These are phyloP conservation scores for Cephus pygmeus DNA, from an alignment of 2,888 invertebrate species.

Conservation along the genomic window DNA sequence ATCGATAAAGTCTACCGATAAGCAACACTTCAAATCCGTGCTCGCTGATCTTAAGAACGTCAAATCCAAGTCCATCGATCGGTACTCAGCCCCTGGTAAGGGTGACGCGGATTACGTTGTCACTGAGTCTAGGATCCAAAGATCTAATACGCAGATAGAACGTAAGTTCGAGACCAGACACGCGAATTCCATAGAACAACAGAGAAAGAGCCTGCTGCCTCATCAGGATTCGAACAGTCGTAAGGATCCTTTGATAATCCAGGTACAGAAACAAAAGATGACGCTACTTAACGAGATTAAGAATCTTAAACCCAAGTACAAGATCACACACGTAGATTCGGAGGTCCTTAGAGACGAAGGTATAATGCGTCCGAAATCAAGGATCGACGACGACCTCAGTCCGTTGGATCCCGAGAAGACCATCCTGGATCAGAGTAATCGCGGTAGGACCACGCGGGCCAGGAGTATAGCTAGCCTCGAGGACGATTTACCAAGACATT, in stretches of 20 bases:
- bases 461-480: constrained; percentile 60
- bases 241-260: constrained; percentile 56
- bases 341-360: constrained; percentile 61
- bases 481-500: constrained; percentile 44
- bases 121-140: constrained; percentile 58
- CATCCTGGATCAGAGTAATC: constrained; percentile 33
- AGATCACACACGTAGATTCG: constrained; percentile 62
- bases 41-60: constrained; percentile 53
- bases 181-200: constrained; percentile 47
- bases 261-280: constrained; percentile 58
- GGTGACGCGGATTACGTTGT: constrained; percentile 42
- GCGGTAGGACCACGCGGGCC: constrained; percentile 48
- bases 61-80: constrained; percentile 52
- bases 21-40: constrained; percentile 54
- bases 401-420: constrained; percentile 47
- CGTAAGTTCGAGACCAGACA: constrained; percentile 54
- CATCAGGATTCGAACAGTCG: constrained; percentile 51
- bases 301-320: constrained; percentile 56
- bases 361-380: constrained; percentile 62
- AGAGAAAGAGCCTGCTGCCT: constrained; percentile 34
- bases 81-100: constrained; percentile 46
- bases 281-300: constrained; percentile 60
- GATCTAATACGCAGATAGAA: constrained; percentile 57
- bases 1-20: constrained; percentile 51
- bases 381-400: constrained; percentile 61